Conservation (phyloP, 2,113 vertebrate species). For the Oceanites oceanicus region DNA sequence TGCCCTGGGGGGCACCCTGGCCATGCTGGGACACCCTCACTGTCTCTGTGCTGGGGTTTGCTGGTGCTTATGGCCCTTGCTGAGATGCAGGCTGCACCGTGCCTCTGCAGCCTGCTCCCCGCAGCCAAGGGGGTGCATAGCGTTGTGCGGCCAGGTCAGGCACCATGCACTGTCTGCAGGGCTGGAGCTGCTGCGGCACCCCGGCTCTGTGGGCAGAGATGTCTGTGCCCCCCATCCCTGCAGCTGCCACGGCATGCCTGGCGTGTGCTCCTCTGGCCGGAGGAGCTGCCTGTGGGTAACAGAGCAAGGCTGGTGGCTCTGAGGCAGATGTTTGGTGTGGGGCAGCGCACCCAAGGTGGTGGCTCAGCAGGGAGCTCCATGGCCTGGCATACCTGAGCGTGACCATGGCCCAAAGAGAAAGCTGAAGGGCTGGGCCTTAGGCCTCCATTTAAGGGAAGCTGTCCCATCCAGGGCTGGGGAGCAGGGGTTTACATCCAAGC, state of each 20-base stretch:
- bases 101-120: neutral
- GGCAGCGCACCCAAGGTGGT: neutral
- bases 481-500: neutral
- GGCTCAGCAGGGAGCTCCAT: neutral
- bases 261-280: neutral
- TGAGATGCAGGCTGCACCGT: neutral
- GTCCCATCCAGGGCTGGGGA: neutral
- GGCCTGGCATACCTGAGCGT: neutral
- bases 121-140: rapidly evolving
- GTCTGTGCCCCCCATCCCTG: neutral
- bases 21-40: rapidly evolving
- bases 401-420: neutral
- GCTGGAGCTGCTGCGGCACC: neutral
- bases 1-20: neutral
- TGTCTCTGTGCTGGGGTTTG: neutral
- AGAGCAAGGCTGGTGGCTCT: neutral
- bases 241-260: neutral
- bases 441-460: neutral
- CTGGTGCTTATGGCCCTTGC: rapidly evolving
- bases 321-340: neutral
- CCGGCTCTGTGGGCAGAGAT: neutral
- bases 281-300: neutral
- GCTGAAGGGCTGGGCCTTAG: neutral
- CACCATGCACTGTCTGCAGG: rapidly evolving
- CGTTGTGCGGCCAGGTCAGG: neutral